Percentiles rank a stretch among this genome's conserved stretches.
Conservation (phyloP, 2,113 vertebrate species). For the Scolopax mira region DNA sequence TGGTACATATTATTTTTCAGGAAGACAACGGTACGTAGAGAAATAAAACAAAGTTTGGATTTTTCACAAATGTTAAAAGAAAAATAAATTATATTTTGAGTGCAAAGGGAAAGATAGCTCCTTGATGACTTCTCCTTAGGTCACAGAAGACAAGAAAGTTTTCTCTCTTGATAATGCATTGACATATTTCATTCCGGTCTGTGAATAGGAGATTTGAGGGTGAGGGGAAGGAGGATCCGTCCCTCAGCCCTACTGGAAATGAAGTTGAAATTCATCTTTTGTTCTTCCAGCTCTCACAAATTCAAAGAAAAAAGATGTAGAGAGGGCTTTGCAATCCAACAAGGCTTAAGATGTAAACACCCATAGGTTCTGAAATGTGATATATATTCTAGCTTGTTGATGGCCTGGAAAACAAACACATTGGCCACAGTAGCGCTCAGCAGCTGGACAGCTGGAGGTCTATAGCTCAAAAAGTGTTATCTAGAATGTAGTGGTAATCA, state of each 20-base stretch:
- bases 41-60: neutral
- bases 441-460: conserved; percentile 15
- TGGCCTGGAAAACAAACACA: conserved; percentile 25
- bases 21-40: neutral
- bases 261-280: neutral
- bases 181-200: neutral
- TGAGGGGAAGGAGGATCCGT: neutral
- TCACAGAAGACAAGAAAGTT: neutral
- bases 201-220: neutral
- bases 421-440: neutral
- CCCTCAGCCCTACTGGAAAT: neutral
- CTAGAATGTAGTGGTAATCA: neutral
- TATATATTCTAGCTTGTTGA: neutral
- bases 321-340: neutral
- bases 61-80: neutral
- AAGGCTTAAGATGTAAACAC: neutral
- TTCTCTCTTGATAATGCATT: neutral
- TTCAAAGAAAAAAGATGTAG: neutral
- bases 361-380: neutral
- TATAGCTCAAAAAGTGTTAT: neutral
- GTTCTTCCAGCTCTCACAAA: neutral
- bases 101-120: neutral
- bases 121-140: neutral
- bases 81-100: neutral
- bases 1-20: neutral